Evolutionary conservation across 2,888 invertebrate genomes (phyloP).

Genomic region (Eristalis pertinax): DNA sequence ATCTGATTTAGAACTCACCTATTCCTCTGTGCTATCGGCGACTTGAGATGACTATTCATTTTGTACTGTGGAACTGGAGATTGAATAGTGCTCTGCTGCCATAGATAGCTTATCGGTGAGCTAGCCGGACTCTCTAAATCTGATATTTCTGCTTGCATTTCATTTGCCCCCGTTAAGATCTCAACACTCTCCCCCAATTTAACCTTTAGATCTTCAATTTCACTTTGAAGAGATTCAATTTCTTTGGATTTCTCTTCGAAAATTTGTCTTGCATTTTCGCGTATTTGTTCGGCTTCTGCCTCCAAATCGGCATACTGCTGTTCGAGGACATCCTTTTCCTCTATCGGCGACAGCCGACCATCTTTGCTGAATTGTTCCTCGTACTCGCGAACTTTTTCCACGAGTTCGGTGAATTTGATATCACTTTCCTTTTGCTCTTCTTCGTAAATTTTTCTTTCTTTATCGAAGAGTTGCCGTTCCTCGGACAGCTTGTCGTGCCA

Average conservation of each 20-base stretch:
- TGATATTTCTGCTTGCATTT: constrained; percentile 76
- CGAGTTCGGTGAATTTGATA: constrained; percentile 88
- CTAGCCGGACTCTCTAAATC: constrained; percentile 79
- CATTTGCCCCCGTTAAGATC: constrained; percentile 78
- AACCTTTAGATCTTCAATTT: constrained; percentile 81
- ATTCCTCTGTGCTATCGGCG: constrained; percentile 38
- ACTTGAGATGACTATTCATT: constrained; percentile 41
- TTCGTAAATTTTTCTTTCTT: constrained; percentile 86
- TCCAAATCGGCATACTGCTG: constrained; percentile 88
- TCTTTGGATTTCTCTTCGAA: constrained; percentile 84
- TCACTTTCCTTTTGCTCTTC: constrained; percentile 89
- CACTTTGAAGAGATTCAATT: constrained; percentile 82
- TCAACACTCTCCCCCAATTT: constrained; percentile 79
- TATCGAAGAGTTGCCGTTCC: constrained; percentile 87
- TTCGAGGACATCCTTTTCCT: constrained; percentile 88
- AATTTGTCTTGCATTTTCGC: constrained; percentile 82
- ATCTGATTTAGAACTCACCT: constrained; percentile 33
- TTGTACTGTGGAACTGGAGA: constrained; percentile 74
- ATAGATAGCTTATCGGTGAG: constrained; percentile 82
- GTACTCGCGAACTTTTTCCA: constrained; percentile 89
- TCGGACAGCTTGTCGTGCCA: constrained; percentile 91
- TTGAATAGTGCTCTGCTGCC: constrained; percentile 82
- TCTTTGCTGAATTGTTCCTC: constrained; percentile 87
- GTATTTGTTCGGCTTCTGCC: constrained; percentile 85
- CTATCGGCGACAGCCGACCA: constrained; percentile 88